These are phyloP conservation scores for Papilio helenus DNA, from an alignment of 1,140 invertebrate species.

Conservation along the genomic window DNA sequence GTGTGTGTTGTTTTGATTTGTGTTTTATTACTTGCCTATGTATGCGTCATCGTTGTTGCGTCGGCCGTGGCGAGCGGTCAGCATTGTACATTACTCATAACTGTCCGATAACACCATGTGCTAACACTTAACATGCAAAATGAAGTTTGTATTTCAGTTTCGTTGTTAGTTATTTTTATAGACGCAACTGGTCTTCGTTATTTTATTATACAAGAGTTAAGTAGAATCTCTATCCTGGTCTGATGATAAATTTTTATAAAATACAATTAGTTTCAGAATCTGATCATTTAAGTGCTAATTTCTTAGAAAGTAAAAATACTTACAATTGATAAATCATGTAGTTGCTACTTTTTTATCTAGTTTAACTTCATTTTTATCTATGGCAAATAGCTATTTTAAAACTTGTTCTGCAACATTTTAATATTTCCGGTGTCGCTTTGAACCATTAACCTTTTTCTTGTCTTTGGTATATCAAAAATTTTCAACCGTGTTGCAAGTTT, in stretches of 20 bases:
- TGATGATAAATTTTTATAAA: not conserved
- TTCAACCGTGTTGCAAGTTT: not conserved
- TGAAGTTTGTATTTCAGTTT: not conserved
- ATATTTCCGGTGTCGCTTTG: constrained; percentile 21
- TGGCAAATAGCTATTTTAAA: constrained; percentile 19
- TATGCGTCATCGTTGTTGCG: constrained; percentile 23
- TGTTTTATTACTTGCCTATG: constrained; percentile 20
- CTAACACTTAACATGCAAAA: constrained; percentile 15
- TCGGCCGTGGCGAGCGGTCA: constrained; percentile 5
- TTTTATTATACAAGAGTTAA: not conserved
- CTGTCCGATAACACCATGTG: constrained; percentile 17
- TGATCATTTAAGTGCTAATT: not conserved
- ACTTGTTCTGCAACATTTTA: constrained; percentile 13
- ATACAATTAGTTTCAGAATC: not conserved
- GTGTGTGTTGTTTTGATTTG: constrained; percentile 21
- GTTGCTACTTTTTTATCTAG: not conserved
- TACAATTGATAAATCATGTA: constrained; percentile 11
- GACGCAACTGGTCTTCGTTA: not conserved
- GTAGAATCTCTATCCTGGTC: not conserved
- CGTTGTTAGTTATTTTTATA: not conserved
- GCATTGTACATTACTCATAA: constrained; percentile 25
- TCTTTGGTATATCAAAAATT: not conserved
- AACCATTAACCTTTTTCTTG: constrained; percentile 23
- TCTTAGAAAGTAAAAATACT: not conserved
- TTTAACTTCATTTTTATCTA: constrained; percentile 25